These are phyloP conservation scores for Aphelenchoides bicaudatus DNA, from an alignment of 2,888 invertebrate species.

Conservation along the genomic window DNA sequence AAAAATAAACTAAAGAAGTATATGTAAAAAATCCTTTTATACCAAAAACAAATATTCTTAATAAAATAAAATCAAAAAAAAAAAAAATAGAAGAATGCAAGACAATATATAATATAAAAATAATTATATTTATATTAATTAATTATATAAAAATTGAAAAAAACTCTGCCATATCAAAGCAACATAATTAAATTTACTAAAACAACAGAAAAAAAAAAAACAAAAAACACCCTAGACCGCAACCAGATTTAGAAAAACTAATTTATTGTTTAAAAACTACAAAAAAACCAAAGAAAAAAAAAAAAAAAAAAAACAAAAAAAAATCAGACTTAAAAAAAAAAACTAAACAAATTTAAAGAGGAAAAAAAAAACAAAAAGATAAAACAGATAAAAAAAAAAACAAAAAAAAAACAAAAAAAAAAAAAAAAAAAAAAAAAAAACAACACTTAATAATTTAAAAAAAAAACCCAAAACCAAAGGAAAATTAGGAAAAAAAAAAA, in stretches of 20 bases:
- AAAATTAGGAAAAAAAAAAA: constrained; percentile 8
- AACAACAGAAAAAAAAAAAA: constrained; percentile 42
- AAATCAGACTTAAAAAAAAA: constrained; percentile 59
- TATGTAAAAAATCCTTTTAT: constrained; percentile 39
- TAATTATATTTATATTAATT: constrained; percentile 22
- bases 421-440: constrained; percentile 17
- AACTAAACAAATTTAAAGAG: constrained; percentile 64
- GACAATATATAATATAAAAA: constrained; percentile 12
- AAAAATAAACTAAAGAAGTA: constrained; percentile 45
- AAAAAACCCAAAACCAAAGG: constrained; percentile 17
- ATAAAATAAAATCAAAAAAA: constrained; percentile 43
- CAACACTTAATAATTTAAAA: constrained; percentile 32
- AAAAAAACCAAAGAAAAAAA: no score
- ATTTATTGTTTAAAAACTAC: constrained; percentile 43
- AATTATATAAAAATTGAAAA: constrained; percentile 42
- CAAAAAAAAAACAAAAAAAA: constrained; percentile 27
- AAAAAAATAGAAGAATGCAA: constrained; percentile 38
- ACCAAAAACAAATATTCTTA: constrained; percentile 43
- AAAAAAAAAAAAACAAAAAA: no score
- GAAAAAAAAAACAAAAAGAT: constrained; percentile 40
- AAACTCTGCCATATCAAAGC: constrained; percentile 41
- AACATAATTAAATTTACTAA: constrained; percentile 38
- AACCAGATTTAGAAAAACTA: constrained; percentile 43
- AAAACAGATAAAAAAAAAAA: constrained; percentile 33
- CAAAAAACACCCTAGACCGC: constrained; percentile 40